Conservation (phyloP, 1,140 invertebrate genomes). For the Belonocnema kinseyi region DNA sequence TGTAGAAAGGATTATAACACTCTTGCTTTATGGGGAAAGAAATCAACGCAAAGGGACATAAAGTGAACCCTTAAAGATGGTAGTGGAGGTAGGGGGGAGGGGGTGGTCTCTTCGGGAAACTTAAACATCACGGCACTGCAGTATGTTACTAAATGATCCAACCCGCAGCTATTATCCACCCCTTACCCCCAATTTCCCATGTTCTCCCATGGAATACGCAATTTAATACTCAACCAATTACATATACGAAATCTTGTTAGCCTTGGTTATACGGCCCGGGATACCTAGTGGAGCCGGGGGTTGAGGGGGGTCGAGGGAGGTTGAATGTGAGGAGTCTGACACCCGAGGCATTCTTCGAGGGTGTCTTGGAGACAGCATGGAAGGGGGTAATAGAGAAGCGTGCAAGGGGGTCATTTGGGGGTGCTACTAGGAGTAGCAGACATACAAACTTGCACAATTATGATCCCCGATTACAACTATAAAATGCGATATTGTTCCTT, state of each 20-base stretch:
- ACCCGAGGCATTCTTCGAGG: slow-evolving; percentile 70
- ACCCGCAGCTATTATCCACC: slow-evolving; percentile 70
- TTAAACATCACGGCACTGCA: slow-evolving; percentile 69
- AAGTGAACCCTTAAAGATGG: slow-evolving; percentile 6
- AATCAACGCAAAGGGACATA: slow-evolving; percentile 12
- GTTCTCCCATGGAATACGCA: slow-evolving; percentile 69
- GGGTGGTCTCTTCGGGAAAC: slow-evolving; percentile 48
- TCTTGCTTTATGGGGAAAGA: neutral
- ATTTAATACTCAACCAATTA: slow-evolving; percentile 77
- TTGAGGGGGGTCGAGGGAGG: slow-evolving; percentile 45
- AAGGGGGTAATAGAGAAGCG: slow-evolving; percentile 39
- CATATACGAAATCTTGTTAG: slow-evolving; percentile 77
- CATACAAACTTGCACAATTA: slow-evolving; percentile 71
- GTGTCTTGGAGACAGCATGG: slow-evolving; percentile 52
- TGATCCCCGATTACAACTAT: slow-evolving; percentile 71
- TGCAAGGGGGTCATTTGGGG: slow-evolving; percentile 47
- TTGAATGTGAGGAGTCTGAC: slow-evolving; percentile 56
- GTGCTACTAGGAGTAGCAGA: slow-evolving; percentile 44
- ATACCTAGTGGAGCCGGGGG: slow-evolving; percentile 48
- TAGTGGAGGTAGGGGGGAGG: slow-evolving; percentile 28
- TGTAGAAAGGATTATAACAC: neutral
- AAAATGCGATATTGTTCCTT: slow-evolving; percentile 66
- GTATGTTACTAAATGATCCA: slow-evolving; percentile 75
- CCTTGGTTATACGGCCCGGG: slow-evolving; percentile 69
- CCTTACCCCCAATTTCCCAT: slow-evolving; percentile 41